A percentile compares a stretch with the other conserved stretches of the same genome.
Evolutionary conservation across 2,113 vertebrate species (phyloP).

Genomic region (Cephalopterus ornatus): DNA sequence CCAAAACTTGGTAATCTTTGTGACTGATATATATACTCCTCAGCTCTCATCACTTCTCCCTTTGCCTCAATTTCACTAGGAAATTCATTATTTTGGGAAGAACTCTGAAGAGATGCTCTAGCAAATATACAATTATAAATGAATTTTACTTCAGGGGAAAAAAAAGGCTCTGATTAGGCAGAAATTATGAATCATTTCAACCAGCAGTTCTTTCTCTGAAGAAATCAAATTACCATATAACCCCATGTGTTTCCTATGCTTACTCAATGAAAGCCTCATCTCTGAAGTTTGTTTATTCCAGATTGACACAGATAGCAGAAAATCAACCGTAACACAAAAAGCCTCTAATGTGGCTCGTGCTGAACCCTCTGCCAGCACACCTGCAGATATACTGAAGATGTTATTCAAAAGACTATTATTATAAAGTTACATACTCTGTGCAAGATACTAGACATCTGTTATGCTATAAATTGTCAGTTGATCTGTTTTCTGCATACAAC

Average conservation of each 20-base stretch:
- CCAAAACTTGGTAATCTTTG: not conserved
- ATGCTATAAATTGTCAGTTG: not conserved
- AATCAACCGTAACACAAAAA: slow-evolving; percentile 2
- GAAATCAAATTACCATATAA: not conserved
- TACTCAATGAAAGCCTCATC: slow-evolving; percentile 4
- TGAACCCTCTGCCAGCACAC: slow-evolving; percentile 44
- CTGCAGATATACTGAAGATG: not conserved
- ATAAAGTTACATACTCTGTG: not conserved
- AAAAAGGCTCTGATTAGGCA: not conserved
- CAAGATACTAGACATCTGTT: not conserved
- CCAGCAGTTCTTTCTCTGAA: not conserved
- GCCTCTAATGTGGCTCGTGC: not conserved
- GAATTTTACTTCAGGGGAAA: not conserved
- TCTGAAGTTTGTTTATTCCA: slow-evolving; percentile 38
- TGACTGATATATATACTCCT: not conserved
- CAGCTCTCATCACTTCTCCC: not conserved
- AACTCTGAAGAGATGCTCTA: not conserved
- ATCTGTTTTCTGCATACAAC: not conserved
- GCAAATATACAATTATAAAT: not conserved
- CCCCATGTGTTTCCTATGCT: not conserved
- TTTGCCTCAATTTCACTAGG: not conserved
- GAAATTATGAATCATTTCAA: not conserved
- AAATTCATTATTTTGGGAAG: not conserved
- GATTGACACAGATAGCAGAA: slow-evolving; percentile 38
- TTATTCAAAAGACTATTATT: not conserved